Percentiles rank a stretch among this genome's conserved stretches.
phyloP scores from a whole-genome alignment of 2,888 invertebrate genomes.

The Ophioninae sp. region DNA sequence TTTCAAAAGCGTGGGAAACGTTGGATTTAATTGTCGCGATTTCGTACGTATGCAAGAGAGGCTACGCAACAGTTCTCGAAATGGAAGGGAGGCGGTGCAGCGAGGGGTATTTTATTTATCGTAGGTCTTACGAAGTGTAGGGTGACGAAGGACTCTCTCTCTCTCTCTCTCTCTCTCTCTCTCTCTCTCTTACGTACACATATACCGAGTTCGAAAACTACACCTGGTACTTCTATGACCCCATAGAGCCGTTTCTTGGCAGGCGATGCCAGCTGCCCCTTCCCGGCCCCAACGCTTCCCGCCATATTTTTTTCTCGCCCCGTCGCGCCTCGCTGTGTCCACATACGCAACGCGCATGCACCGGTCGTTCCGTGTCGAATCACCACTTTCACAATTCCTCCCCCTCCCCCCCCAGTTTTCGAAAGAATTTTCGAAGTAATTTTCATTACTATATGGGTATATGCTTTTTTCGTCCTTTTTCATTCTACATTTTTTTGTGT shows the following conservation, averaged over 20 bases:
- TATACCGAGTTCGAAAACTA: conserved; percentile 60
- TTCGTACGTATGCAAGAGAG: conserved; percentile 24
- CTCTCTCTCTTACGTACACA: background rate
- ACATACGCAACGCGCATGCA: conserved; percentile 22
- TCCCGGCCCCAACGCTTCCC: conserved; percentile 48
- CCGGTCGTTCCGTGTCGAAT: conserved; percentile 15
- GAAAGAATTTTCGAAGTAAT: background rate
- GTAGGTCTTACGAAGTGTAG: conserved; percentile 61
- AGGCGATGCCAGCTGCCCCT: conserved; percentile 64
- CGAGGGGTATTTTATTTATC: conserved; percentile 52
- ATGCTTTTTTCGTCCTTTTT: too few relatives aligned
- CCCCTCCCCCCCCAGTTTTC: background rate
- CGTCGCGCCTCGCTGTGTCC: conserved; percentile 36
- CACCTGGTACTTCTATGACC: conserved; percentile 75
- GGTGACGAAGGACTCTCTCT: conserved; percentile 57
- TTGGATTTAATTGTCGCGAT: conserved; percentile 52
- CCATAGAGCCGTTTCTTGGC: conserved; percentile 69
- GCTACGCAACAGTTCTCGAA: conserved; percentile 20
- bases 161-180: background rate
- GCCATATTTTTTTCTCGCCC: conserved; percentile 18
- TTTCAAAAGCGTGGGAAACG: conserved; percentile 50
- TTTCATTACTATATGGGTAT: too few relatives aligned
- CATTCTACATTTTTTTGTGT: too few relatives aligned
- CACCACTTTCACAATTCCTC: background rate
- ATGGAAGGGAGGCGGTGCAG: background rate